These are phyloP conservation scores for Gorsachius goisagi DNA, from an alignment of 2,113 vertebrate genomes.

Conservation along the genomic window DNA sequence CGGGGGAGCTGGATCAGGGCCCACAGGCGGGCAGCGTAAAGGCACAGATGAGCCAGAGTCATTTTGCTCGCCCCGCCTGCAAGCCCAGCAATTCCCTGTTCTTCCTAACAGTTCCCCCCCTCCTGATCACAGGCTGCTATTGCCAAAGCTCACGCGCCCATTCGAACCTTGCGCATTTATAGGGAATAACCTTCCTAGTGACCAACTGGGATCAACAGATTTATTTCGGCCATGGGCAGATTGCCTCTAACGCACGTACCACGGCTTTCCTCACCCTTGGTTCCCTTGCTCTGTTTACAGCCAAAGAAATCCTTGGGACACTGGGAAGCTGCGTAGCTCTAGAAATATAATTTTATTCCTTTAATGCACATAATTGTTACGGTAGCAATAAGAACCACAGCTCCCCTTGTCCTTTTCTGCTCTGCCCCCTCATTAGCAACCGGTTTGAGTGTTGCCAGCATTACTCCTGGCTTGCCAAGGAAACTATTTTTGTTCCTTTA, in stretches of 20 bases:
- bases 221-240: neutral
- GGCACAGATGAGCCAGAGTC: neutral
- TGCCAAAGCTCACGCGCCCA: neutral
- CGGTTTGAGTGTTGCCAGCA: neutral
- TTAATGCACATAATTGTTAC: neutral
- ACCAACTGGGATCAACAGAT: neutral
- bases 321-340: neutral
- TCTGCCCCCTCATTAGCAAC: constrained; percentile 16
- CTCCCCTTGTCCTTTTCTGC: neutral
- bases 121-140: neutral
- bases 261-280: neutral
- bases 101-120: neutral
- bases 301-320: neutral
- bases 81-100: neutral
- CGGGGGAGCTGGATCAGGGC: neutral
- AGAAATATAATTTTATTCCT: neutral
- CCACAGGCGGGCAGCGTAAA: rapidly evolving
- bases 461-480: neutral
- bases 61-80: neutral
- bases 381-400: neutral
- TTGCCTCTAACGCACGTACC: neutral
- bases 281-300: neutral
- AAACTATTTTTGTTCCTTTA: neutral
- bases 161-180: neutral
- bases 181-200: neutral